phyloP scores from a whole-genome alignment of 2,797 vertebrate genomes.

The Rhincodon typus region DNA sequence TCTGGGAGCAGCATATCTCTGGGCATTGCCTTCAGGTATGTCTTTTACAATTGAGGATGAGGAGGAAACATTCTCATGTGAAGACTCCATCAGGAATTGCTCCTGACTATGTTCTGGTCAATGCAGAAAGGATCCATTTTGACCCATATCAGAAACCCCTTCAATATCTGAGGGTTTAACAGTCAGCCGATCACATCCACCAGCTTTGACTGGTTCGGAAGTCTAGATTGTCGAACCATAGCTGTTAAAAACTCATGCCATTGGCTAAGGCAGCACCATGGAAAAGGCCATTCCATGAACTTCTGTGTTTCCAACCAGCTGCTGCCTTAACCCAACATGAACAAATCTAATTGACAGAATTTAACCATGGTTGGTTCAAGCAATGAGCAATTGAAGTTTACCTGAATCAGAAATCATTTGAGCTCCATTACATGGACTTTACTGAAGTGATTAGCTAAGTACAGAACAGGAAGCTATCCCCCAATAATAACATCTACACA shows the following conservation, averaged over 20 bases:
- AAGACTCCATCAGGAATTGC: too few relatives aligned
- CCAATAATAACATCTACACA: neutral
- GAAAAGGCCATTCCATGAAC: too few relatives aligned
- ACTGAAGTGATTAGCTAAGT: neutral
- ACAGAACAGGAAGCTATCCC: neutral
- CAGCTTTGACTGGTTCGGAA: neutral
- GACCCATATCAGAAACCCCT: neutral
- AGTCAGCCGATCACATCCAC: neutral
- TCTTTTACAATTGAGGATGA: too few relatives aligned
- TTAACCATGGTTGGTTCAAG: neutral
- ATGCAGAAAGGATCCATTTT: too few relatives aligned
- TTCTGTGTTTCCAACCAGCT: neutral
- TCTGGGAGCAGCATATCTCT: neutral
- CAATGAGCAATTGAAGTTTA: neutral
- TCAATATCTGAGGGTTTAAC: neutral
- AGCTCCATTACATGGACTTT: neutral
- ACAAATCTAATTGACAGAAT: too few relatives aligned
- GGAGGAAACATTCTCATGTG: too few relatives aligned
- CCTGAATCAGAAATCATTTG: neutral
- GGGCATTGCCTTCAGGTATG: neutral
- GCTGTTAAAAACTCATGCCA: neutral
- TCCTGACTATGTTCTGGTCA: too few relatives aligned
- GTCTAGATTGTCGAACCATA: too few relatives aligned
- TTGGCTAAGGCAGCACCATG: too few relatives aligned
- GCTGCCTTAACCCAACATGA: too few relatives aligned